Base-by-base conservation (phyloP, 2,888 invertebrate species). In the Anthoptus insignis region DNA sequence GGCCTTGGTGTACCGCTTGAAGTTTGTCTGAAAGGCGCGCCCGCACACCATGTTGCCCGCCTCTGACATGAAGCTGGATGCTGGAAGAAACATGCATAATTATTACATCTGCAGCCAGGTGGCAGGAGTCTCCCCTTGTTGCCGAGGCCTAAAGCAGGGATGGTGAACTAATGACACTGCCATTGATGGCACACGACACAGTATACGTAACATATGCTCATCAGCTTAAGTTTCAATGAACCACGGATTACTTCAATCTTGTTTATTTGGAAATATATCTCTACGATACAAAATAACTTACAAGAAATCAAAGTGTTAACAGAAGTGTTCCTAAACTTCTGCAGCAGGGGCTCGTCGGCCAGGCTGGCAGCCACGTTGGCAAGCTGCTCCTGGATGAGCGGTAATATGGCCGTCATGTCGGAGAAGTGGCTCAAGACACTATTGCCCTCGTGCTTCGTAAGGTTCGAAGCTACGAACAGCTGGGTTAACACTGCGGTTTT, bases 1-100 rank as follows among this genome's bases (percentile, higher is more conserved):
- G 39, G 87, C 80, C 67, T 85, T 87, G 77, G 93, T 93, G 66
- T 94, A 80, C 11, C 91, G 81, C 58, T 88, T 88, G 14, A 83
- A 74, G 27, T 80, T 81, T 0, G 86, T 69, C 1, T 77, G 73
- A 78, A 96, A 93, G 0, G 95, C 93, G 71, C 92, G 93, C 0
- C 96, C 96, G 66, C 96, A 96, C 24, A 96, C 67, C 83, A 96
- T 84, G 60, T 88, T 88, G 9, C 96, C 96, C 0, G 94, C 91
- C 52, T 94, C 93, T 0, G 93, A 84, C 63, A 96, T 85, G 74
- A 94, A 93, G 11, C 86, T 81, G 0, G 88, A 71, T 13, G 88
- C 94, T 94, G 76, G 0, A 69, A 32, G 2, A 68, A 4, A 11
- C 24, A n/a, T n/a, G n/a, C n/a, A n/a, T n/a, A n/a, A n/a, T n/a